phyloP scores from a whole-genome alignment of 1,140 invertebrate genomes.

The Pseudomyrmex cubaensis region DNA sequence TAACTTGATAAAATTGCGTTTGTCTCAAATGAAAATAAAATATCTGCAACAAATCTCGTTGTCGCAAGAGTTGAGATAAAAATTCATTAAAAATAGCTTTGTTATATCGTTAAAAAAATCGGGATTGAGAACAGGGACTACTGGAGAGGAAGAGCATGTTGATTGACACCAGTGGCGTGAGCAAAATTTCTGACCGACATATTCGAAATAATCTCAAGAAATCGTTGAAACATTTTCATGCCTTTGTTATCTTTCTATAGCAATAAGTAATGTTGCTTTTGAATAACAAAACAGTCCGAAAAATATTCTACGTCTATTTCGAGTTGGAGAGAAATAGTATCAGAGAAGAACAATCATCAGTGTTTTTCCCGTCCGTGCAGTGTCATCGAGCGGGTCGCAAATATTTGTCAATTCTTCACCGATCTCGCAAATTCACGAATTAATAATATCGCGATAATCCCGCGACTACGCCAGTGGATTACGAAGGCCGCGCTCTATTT shows the following conservation, averaged over 20 bases:
- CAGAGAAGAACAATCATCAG: too few species aligned
- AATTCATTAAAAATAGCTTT: constrained; percentile 51
- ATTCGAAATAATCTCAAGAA: background rate
- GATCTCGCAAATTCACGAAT: background rate
- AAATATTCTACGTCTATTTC: background rate
- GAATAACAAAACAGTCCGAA: background rate
- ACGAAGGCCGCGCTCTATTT: constrained; percentile 63
- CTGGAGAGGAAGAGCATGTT: constrained; percentile 38
- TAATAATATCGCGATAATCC: background rate
- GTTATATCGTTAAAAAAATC: constrained; percentile 49
- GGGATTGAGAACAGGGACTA: constrained; percentile 17
- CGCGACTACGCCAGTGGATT: constrained; percentile 44
- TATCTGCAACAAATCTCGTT: constrained; percentile 20
- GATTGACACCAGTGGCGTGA: constrained; percentile 46
- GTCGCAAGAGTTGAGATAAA: constrained; percentile 32
- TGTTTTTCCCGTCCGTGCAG: background rate
- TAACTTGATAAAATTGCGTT: constrained; percentile 37
- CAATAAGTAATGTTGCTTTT: background rate
- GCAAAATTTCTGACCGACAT: background rate
- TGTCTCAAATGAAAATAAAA: constrained; percentile 38
- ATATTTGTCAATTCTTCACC: background rate
- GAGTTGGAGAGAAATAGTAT: background rate
- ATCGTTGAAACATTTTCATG: background rate
- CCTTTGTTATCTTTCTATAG: background rate
- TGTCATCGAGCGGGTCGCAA: background rate